Conservation (phyloP, 2,888 invertebrate genomes). For the Ochlodes sylvanus region DNA sequence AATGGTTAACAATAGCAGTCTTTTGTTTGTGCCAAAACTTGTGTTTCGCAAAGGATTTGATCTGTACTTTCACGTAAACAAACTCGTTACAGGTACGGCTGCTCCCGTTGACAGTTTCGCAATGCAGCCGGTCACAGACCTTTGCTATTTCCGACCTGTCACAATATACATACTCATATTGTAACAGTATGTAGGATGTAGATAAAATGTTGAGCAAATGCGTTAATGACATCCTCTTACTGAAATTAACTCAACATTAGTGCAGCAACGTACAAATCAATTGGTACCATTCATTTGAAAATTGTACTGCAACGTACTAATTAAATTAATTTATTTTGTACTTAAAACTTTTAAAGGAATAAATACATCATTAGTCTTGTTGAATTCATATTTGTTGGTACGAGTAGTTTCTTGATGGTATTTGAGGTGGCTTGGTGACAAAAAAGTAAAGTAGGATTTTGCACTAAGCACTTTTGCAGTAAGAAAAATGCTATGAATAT, state of each 20-base stretch:
- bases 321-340: constrained; percentile 13
- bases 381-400: too few relatives aligned
- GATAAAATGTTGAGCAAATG: constrained; percentile 47
- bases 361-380: too few relatives aligned
- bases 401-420: too few relatives aligned
- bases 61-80: constrained; percentile 16
- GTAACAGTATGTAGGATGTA: constrained; percentile 32
- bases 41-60: constrained; percentile 12
- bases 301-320: constrained; percentile 7
- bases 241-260: constrained; percentile 39
- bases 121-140: constrained; percentile 30
- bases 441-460: too few relatives aligned
- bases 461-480: too few relatives aligned
- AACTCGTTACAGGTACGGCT: constrained; percentile 18
- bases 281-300: constrained; percentile 16
- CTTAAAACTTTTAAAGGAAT: background rate
- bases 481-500: too few relatives aligned
- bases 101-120: constrained; percentile 29
- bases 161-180: constrained; percentile 28
- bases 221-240: constrained; percentile 56
- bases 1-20: background rate
- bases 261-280: constrained; percentile 10
- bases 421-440: too few relatives aligned
- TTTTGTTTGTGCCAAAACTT: constrained; percentile 5
- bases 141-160: constrained; percentile 36